phyloP scores from a whole-genome alignment of 2,113 vertebrate species.

The Struthio camelus region DNA sequence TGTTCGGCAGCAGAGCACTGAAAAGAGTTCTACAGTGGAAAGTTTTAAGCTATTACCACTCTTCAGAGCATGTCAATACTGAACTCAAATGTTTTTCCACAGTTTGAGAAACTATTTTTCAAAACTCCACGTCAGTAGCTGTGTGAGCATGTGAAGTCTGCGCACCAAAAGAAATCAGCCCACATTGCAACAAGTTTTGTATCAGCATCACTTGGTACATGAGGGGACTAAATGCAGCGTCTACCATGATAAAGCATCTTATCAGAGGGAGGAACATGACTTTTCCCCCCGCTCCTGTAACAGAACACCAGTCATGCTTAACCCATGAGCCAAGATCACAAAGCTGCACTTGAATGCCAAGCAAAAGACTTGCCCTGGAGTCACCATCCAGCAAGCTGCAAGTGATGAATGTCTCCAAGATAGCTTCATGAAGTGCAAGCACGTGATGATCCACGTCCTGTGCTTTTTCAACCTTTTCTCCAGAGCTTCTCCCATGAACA shows the following conservation, averaged over 20 bases:
- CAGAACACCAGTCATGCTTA: not conserved
- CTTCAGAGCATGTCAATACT: not conserved
- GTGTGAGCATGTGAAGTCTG: not conserved
- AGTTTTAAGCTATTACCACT: too few species aligned
- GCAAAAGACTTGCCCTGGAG: slow-evolving; percentile 69
- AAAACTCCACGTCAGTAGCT: not conserved
- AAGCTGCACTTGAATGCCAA: not conserved
- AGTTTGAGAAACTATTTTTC: not conserved
- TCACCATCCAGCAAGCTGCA: slow-evolving; percentile 87
- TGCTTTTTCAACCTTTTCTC: too few species aligned
- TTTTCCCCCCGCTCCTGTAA: not conserved
- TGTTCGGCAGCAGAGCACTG: slow-evolving; percentile 22
- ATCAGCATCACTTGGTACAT: too few species aligned
- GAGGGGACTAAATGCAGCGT: not conserved
- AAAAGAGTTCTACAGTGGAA: not conserved
- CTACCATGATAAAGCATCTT: not conserved
- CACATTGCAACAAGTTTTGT: not conserved
- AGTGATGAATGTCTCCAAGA: slow-evolving; percentile 87
- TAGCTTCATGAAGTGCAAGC: slow-evolving; percentile 88
- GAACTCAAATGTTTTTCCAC: not conserved
- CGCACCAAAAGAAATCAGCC: not conserved
- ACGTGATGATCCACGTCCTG: slow-evolving; percentile 92
- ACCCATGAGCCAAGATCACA: not conserved
- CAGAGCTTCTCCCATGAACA: too few species aligned
- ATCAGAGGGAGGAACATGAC: not conserved